Conservation (phyloP, 2,797 vertebrate species). For the Sciurus carolinensis region DNA sequence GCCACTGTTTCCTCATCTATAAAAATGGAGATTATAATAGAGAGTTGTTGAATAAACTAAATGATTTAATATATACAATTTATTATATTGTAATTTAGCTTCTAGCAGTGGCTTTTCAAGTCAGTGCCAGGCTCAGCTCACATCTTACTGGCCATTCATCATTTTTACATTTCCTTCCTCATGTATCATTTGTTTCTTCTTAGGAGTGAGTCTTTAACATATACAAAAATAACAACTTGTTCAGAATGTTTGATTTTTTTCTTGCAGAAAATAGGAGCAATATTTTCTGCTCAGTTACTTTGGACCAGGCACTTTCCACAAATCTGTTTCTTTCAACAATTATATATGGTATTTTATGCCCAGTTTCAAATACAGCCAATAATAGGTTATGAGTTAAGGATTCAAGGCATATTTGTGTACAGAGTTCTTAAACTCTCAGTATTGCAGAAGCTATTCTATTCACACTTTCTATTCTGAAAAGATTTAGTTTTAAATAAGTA, state of each 20-base stretch:
- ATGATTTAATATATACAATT: background rate
- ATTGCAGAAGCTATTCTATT: background rate
- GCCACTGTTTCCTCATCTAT: background rate
- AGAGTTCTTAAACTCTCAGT: background rate
- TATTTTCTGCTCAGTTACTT: background rate
- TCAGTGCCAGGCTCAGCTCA: background rate
- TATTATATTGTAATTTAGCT: background rate
- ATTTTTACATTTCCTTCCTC: background rate
- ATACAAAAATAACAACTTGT: constrained; percentile 5
- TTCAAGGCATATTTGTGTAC: background rate
- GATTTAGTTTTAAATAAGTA: constrained; percentile 7
- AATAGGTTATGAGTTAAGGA: background rate
- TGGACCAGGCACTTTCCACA: background rate
- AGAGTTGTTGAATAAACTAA: background rate
- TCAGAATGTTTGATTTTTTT: constrained; percentile 13
- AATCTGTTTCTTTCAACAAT: background rate
- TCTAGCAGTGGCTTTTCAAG: background rate
- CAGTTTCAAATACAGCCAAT: background rate
- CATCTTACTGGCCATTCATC: background rate
- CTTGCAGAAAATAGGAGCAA: background rate
- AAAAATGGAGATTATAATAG: background rate
- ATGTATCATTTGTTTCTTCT: background rate
- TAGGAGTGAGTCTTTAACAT: background rate
- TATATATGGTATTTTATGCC: background rate
- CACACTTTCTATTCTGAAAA: background rate